Base-by-base conservation (phyloP, 2,797 vertebrate genomes). In the Perodicticus potto region DNA sequence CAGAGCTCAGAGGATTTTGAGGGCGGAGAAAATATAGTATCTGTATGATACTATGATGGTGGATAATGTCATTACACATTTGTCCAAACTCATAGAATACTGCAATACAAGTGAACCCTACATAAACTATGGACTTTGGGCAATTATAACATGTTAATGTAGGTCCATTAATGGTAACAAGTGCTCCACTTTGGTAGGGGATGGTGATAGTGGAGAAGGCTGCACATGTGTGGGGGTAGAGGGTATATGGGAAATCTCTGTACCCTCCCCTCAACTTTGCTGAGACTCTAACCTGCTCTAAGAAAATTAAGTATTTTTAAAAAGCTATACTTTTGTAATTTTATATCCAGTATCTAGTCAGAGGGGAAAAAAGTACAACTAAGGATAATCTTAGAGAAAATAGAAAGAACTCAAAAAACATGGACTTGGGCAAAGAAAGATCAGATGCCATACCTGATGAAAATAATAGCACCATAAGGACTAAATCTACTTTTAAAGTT, bases 401-500 rank as follows among this genome's bases (percentile, higher is more conserved):
- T 45, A 32, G 57, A 55, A 86, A 77, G 82, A 91, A 22, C 12
- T 65, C 82, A 87, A 59, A 32, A 43, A 82, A 61, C 73, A 29
- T 69, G 20, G 25, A 45, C 43, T 59, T 61, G 61, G 27, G 43
- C 49, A 74, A 72, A 40, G 82, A 78, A 45, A 59, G 77, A 29
- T 23, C 49, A 16, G 55, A 90, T 40, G 49, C 17, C 34, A 63
- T 61, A 32, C 13, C 55, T 85, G 8, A 69, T 55, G 27, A 67
- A 86, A 84, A 86, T 59, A 81, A 40, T 11, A 93, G 63, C 73
- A 13, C 25, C 63, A 34, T 23, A 73, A 86, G 69, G 53, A 40
- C 11, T 22, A 40, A 53, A 43, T 59, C 65, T 78, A 88, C 89
- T 84, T 61, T 69, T 57, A 59, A 63, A 37, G 61, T 40, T 72